A percentile compares a stretch with the other conserved stretches of the same genome.
Evolutionary conservation across 2,113 vertebrate genomes (phyloP).

Genomic region (Melospiza georgiana): DNA sequence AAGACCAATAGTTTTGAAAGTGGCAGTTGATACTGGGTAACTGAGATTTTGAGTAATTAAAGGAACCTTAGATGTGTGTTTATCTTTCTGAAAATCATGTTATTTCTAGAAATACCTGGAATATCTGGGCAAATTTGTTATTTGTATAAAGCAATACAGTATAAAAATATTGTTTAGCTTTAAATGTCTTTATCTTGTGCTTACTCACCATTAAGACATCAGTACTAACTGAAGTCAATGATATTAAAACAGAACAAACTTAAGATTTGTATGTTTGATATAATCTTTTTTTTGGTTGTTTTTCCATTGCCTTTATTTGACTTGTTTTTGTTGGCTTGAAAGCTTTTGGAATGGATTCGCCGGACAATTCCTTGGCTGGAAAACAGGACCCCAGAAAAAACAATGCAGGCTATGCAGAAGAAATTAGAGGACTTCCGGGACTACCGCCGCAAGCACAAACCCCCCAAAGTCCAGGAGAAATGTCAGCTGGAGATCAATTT

Average conservation of each 20-base stretch:
- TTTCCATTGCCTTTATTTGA: not conserved
- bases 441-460: constrained; percentile 96
- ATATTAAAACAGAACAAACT: not conserved
- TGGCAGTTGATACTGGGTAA: not conserved
- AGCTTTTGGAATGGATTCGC: constrained; percentile 95
- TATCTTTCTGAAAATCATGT: not conserved
- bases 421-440: constrained; percentile 98
- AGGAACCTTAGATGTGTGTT: not conserved
- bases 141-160: not conserved
- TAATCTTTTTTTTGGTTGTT: not conserved
- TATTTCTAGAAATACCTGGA: not conserved
- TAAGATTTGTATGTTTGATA: not conserved
- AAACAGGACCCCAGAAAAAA: constrained; percentile 92
- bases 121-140: not conserved
- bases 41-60: not conserved
- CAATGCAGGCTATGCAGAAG: constrained; percentile 93
- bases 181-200: not conserved
- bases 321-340: constrained; percentile 4
- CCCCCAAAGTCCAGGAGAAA: constrained; percentile 97
- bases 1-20: not conserved
- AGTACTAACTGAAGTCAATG: not conserved
- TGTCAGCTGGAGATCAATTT: constrained; percentile 99
- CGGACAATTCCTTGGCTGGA: constrained; percentile 98
- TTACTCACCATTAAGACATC: not conserved
- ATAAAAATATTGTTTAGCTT: not conserved